Evolutionary conservation across 2,113 vertebrate genomes (phyloP).

Genomic region (Neodontobutis hainanensis): DNA sequence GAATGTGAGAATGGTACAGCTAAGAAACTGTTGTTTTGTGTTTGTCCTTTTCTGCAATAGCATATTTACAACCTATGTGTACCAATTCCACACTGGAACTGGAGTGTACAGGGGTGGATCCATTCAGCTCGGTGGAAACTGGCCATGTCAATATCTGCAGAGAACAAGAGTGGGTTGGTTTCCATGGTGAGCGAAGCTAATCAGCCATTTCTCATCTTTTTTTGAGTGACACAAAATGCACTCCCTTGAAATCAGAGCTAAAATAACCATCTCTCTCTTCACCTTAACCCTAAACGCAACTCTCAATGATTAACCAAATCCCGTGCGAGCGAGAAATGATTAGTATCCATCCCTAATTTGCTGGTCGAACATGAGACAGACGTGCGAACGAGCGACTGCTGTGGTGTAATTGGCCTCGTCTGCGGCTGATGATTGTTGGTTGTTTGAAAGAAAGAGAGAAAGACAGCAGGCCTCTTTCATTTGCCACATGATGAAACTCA

Average conservation of each 20-base stretch:
- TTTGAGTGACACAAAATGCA: conserved; percentile 35
- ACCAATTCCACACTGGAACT: no score
- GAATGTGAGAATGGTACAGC: no score
- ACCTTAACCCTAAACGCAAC: conserved; percentile 34
- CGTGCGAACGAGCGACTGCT: conserved; percentile 18
- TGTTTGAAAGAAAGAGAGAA: conserved; percentile 22
- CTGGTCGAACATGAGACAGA: conserved; percentile 41
- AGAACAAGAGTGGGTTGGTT: conserved; percentile 43
- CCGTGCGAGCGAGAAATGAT: conserved; percentile 40
- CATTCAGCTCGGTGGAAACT: neutral
- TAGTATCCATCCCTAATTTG: conserved; percentile 44
- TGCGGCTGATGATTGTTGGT: conserved; percentile 40
- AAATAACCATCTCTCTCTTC: conserved; percentile 35
- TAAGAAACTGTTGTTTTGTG: no score
- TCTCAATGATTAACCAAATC: conserved; percentile 26
- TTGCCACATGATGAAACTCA: conserved; percentile 58
- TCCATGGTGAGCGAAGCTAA: conserved; percentile 56
- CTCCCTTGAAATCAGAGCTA: conserved; percentile 23
- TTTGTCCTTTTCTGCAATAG: no score
- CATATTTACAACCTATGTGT: no score
- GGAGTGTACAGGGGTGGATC: neutral
- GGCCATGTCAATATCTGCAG: conserved; percentile 11
- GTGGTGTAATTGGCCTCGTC: conserved; percentile 64
- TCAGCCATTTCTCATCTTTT: conserved; percentile 39
- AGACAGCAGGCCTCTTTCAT: conserved; percentile 54